Base-by-base conservation (phyloP, 37 sponge, comb jelly and placozoan species). In the Halisarca cf. caerulea region DNA sequence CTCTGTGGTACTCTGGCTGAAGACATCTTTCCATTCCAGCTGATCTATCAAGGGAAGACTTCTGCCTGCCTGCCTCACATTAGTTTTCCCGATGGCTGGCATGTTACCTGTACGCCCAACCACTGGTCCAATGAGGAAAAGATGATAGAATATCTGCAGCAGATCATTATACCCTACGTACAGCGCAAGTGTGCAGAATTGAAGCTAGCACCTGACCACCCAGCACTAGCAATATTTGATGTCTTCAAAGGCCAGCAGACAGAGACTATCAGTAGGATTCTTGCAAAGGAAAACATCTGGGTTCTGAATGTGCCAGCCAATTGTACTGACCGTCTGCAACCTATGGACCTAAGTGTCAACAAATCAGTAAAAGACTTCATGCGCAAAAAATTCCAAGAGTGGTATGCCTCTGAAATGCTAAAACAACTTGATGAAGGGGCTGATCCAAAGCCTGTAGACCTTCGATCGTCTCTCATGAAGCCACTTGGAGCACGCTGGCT, bases 1-100 rank as follows among this genome's bases (percentile, higher is more conserved):
- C 71, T 90, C 34, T 80, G 47, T 57, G 81, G 73, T 18, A 68
- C 91, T 36, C 35, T 75, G 4, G 28, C 84, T 72, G 91, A 85
- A 55, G n/a, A n/a, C n/a, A n/a, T n/a, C 66, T 27, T 64, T 8
- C 66, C 66, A 64, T 64, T 64, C 71, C 71, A 69, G 71, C 35
- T 69, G 71, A 69, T 69, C 71, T 14, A 69, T 36, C 71, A 69
- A 69, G 71, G 71, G 20, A 69, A 69, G 71, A 69, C 34, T 34
- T 69, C 37, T 21, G 71, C 71, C 71, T 69, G 71, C 71, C 71
- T 69, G 35, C 33, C 71, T 69, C 71, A 9, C 71, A 17, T 69
- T 69, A n/a, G n/a, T n/a, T n/a, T n/a, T n/a, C n/a, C n/a, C n/a
- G 71, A 69, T 69, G 33, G 71, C 71, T 69, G 71, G 37, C 71